A percentile compares a stretch with the other conserved stretches of the same genome.
These are phyloP conservation scores for Caenorhabditis virilis DNA, from an alignment of 2,888 invertebrate genomes.

Conservation along the genomic window DNA sequence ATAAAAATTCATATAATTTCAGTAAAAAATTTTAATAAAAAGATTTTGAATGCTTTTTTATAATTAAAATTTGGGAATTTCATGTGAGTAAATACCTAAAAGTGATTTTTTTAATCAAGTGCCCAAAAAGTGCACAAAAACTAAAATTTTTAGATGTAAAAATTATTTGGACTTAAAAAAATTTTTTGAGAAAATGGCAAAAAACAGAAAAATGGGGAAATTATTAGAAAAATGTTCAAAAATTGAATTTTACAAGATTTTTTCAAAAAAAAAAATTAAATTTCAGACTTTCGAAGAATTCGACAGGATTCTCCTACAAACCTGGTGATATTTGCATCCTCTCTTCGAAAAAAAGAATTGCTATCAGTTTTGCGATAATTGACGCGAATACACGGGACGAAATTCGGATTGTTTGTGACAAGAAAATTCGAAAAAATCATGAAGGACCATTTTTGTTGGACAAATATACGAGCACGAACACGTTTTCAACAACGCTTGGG, in stretches of 20 bases:
- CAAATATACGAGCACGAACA: slow-evolving; percentile 50
- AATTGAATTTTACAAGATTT: no score
- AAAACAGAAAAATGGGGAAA: neutral
- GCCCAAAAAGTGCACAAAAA: no score
- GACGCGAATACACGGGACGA: slow-evolving; percentile 1
- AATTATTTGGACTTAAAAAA: neutral
- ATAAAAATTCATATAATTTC: no score
- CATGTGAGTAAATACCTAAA: no score
- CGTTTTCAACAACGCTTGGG: slow-evolving; percentile 48
- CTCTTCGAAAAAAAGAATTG: slow-evolving; percentile 11
- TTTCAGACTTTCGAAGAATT: no score
- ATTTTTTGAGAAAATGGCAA: neutral
- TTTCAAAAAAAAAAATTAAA: no score
- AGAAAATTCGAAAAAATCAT: slow-evolving; percentile 8
- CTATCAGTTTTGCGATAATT: slow-evolving; percentile 14
- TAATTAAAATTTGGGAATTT: no score
- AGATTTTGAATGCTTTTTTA: no score
- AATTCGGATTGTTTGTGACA: slow-evolving; percentile 14
- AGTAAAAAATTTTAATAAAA: no score
- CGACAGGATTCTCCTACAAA: no score
- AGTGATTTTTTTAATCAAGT: no score
- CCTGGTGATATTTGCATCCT: slow-evolving; percentile 25
- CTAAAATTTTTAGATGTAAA: neutral
- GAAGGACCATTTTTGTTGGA: slow-evolving; percentile 51
- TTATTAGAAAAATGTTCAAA: no score